A percentile compares a stretch with the other conserved stretches of the same genome.
Conservation (phyloP, 35 echinoderm and acorn worm genomes). For the Strongylocentrotus purpuratus region DNA sequence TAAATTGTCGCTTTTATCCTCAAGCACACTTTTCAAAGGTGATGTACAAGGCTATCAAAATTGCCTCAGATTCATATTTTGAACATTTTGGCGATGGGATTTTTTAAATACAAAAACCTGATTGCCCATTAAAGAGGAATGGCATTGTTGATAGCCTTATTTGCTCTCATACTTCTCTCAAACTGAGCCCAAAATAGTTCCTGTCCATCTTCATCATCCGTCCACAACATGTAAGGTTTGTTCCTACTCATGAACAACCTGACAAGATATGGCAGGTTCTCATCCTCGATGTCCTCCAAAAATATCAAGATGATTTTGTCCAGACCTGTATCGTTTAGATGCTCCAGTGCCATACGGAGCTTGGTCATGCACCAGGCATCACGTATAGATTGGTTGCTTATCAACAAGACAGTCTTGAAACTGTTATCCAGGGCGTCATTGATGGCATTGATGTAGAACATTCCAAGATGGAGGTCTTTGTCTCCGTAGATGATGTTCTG, state of each 20-base stretch:
- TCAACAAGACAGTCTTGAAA: constrained; percentile 41
- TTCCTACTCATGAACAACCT: constrained; percentile 35
- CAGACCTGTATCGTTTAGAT: neutral
- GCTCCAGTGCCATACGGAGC: constrained; percentile 26
- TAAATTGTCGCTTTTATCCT: too few species aligned
- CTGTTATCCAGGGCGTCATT: neutral
- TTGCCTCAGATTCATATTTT: too few species aligned
- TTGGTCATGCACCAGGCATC: constrained; percentile 41
- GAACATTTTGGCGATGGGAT: too few species aligned
- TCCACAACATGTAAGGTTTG: constrained; percentile 48
- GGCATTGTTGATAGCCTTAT: constrained; percentile 34
- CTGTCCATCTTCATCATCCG: constrained; percentile 49
- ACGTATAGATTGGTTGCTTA: constrained; percentile 24
- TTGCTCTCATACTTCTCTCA: constrained; percentile 26
- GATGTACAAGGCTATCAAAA: too few species aligned
- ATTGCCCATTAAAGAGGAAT: neutral
- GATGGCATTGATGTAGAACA: constrained; percentile 21
- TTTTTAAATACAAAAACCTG: too few species aligned
- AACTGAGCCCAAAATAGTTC: constrained; percentile 22
- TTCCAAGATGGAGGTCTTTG: neutral
- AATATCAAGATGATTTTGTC: constrained; percentile 37
- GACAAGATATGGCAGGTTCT: constrained; percentile 39
- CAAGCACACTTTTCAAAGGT: too few species aligned
- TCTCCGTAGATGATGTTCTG: constrained; percentile 24
- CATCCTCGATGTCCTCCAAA: constrained; percentile 26